Evolutionary conservation across 2,113 vertebrate genomes (phyloP).

Genomic region (Corythoichthys haematopterus): DNA sequence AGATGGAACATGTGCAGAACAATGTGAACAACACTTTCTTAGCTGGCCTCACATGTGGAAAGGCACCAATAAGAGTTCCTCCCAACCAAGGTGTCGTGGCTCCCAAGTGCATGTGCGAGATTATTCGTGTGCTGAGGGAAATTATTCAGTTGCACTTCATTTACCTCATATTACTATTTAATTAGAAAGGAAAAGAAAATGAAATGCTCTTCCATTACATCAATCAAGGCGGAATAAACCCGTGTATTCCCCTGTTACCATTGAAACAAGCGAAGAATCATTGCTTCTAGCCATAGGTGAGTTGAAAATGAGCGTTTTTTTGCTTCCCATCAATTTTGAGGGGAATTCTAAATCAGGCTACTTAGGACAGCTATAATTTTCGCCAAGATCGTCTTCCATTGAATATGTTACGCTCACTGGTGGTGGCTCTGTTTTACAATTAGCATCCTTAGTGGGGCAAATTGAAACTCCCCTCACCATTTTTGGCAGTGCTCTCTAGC

Average conservation of each 20-base stretch:
- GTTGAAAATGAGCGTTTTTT: too few relatives aligned
- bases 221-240: background rate
- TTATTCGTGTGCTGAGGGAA: background rate
- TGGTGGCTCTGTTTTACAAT: too few relatives aligned
- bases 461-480: too few relatives aligned
- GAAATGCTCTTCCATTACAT: background rate
- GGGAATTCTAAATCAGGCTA: too few relatives aligned
- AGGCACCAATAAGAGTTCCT: background rate
- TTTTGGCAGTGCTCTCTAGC: too few relatives aligned
- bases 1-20: conserved; percentile 8
- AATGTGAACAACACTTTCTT: conserved; percentile 26
- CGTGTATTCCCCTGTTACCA: background rate
- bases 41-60: conserved; percentile 7
- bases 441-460: too few relatives aligned
- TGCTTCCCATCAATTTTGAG: too few relatives aligned
- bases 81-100: background rate
- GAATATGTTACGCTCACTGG: too few relatives aligned
- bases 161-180: background rate
- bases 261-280: background rate
- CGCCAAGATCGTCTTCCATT: too few relatives aligned
- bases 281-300: background rate
- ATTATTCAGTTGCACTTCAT: background rate
- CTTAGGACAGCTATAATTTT: too few relatives aligned
- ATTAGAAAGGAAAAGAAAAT: too few relatives aligned
- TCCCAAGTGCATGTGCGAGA: background rate